Evolutionary conservation across 2,888 invertebrate genomes (phyloP), one percentile per base, ranked within the genome.

Genomic region (Neoitamus cyanurus): DNA sequence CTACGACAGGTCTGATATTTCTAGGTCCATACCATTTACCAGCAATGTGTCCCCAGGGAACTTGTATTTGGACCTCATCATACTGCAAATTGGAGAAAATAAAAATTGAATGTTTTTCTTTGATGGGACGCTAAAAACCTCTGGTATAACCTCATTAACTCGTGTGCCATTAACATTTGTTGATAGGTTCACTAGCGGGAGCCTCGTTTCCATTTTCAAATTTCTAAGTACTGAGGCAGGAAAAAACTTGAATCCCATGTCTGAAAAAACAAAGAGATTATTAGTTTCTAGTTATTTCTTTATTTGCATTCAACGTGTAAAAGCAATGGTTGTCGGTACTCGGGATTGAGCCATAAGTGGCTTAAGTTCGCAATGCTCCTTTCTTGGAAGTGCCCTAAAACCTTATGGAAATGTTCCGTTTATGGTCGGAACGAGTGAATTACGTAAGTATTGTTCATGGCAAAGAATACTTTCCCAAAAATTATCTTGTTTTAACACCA

Each of bases 21-120:
- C 92, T 92, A 75, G 92, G 92, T 42, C 95, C 95, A 94, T 95
- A 96, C 91, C 94, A 92, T 88, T 94, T 95, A 4, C 93, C 95
- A 4, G 94, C 92, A 37, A 95, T 88, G 88, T 94, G 93, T 0
- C 95, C 95, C 94, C 94, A 95, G 82, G 94, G 93, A 31, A 95
- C 93, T 85, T 94, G 93, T 83, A 96, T 94, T 88, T 92, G 91
- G 58, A 95, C 91, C 91, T 95, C 95, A 89, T 93, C 93, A 1
- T 90, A 91, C 86, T 77, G 77, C 25, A 77, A 77, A 77, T 58
- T 30, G 34, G 3, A 30, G 9, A 73, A 75, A 70, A 68, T 2
- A 68, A 25, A 75, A 30, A 42, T 7, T n/a, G n/a, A n/a, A 11
- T 73, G 36, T 34, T 36, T 36, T 15, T 73, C n/a, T 36, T 34